Evolutionary conservation across 2,797 vertebrate genomes (phyloP).

Genomic region (Lophotriccus pileatus): DNA sequence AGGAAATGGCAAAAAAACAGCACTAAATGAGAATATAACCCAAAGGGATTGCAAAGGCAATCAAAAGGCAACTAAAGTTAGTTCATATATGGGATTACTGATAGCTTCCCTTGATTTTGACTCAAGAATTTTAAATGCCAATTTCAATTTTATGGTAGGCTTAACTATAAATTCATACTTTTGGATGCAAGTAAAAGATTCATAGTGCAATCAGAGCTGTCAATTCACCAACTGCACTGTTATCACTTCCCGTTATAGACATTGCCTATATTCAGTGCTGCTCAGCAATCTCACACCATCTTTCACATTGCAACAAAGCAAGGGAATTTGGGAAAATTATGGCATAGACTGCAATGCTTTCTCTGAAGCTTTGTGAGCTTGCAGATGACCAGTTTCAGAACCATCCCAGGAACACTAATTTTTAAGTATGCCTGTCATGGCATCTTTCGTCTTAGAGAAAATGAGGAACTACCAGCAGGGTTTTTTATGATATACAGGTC

Average conservation of each 20-base stretch:
- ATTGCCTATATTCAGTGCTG: neutral
- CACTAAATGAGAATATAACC: neutral
- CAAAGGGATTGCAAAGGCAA: neutral
- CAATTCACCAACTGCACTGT: constrained; percentile 47
- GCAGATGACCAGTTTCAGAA: neutral
- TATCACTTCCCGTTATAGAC: neutral
- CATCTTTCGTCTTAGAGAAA: neutral
- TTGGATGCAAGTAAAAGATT: neutral
- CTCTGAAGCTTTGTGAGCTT: neutral
- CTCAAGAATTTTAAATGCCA: neutral
- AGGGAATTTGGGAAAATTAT: neutral
- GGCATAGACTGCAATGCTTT: neutral
- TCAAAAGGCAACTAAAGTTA: neutral
- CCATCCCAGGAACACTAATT: neutral
- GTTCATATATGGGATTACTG: neutral
- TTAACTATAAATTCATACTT: constrained; percentile 3
- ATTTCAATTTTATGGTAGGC: constrained; percentile 10
- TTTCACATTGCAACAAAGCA: neutral
- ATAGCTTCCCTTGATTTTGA: neutral
- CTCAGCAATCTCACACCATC: constrained; percentile 23
- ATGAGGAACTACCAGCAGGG: neutral
- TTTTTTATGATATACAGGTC: neutral
- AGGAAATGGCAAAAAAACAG: neutral
- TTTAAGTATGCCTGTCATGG: neutral
- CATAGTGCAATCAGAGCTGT: neutral